These are phyloP conservation scores for Pentamera pediparva DNA, from an alignment of 53 echinoderm and acorn worm species.

Conservation along the genomic window DNA sequence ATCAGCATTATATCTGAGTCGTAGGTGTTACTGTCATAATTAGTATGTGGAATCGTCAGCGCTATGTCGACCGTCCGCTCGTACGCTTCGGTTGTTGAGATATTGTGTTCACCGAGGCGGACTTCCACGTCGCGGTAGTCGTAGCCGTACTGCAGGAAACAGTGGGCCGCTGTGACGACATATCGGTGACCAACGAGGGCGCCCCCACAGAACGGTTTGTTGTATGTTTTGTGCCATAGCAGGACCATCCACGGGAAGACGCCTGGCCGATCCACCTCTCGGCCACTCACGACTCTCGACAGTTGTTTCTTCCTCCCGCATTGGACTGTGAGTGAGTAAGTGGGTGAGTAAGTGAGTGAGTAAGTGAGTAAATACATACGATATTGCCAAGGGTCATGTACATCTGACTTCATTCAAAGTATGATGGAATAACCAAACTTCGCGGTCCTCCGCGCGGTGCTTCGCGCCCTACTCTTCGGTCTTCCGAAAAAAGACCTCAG, in stretches of 20 bases:
- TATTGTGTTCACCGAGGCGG: conserved; percentile 74
- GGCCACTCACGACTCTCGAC: conserved; percentile 77
- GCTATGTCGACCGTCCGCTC: conserved; percentile 58
- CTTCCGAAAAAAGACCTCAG: too few relatives aligned
- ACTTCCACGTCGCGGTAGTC: conserved; percentile 40
- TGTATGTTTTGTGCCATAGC: conserved; percentile 50
- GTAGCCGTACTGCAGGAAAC: conserved; percentile 32
- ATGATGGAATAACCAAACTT: too few relatives aligned
- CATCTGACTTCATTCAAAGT: too few relatives aligned
- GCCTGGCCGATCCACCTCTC: conserved; percentile 52
- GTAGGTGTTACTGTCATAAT: conserved; percentile 61
- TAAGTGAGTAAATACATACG: too few relatives aligned
- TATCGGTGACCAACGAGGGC: conserved; percentile 70
- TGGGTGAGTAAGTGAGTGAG: too few relatives aligned
- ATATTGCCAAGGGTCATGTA: neutral
- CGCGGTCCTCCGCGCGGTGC: neutral
- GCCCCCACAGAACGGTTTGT: conserved; percentile 75
- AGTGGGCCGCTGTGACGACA: conserved; percentile 91
- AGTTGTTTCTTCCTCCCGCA: conserved; percentile 66
- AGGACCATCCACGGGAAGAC: conserved; percentile 89
- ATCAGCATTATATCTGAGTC: conserved; percentile 85
- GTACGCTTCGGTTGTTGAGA: conserved; percentile 35
- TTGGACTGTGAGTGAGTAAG: conserved; percentile 38
- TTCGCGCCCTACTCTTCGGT: too few relatives aligned
- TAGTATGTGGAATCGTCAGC: conserved; percentile 59